These are phyloP conservation scores for Nyctibius bracteatus DNA, from an alignment of 2,113 vertebrate genomes.

Conservation along the genomic window DNA sequence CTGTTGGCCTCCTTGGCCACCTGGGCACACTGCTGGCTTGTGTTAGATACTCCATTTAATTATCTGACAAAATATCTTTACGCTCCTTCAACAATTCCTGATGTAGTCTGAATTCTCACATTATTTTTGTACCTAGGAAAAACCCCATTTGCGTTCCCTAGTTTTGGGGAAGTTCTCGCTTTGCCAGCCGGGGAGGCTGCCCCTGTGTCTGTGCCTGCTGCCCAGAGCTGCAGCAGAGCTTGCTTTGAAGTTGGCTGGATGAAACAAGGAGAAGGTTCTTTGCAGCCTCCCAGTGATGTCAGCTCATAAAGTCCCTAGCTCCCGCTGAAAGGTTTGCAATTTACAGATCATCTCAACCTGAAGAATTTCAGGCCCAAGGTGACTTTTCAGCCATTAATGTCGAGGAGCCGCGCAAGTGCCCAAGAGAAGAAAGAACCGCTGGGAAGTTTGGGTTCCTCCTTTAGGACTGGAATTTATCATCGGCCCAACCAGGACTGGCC, in stretches of 20 bases:
- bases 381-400: neutral
- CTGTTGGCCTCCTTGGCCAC: too few species aligned
- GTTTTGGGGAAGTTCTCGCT: neutral
- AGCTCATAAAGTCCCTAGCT: neutral
- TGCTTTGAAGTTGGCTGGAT: fast-evolving
- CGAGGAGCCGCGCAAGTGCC: fast-evolving
- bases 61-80: neutral
- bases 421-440: neutral
- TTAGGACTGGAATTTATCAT: fast-evolving
- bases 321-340: neutral
- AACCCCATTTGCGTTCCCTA: neutral
- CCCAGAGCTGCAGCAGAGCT: fast-evolving
- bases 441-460: neutral
- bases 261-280: neutral
- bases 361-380: neutral
- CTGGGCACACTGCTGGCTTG: too few species aligned
- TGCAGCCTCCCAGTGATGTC: neutral
- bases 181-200: fast-evolving
- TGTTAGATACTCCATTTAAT: neutral
- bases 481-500: fast-evolving
- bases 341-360: neutral
- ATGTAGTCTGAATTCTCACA: neutral
- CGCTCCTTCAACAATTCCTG: fast-evolving
- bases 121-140: neutral
- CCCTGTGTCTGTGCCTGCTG: fast-evolving